Evolutionary conservation across 2,113 vertebrate genomes (phyloP).

Genomic region (Xiphophorus hellerii): DNA sequence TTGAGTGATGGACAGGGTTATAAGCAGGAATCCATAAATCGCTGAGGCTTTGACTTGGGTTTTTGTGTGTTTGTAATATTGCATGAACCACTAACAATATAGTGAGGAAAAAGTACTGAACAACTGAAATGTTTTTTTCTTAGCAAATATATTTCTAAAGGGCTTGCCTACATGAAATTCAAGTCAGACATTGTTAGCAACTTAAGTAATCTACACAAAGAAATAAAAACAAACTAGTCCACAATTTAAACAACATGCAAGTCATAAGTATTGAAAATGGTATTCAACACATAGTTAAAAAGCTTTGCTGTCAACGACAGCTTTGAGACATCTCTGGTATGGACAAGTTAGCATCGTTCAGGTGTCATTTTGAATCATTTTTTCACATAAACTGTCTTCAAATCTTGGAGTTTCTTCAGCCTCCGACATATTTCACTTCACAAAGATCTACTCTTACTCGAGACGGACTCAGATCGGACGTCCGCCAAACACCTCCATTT

Average conservation of each 20-base stretch:
- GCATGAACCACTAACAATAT: conserved; percentile 32
- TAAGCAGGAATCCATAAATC: conserved; percentile 64
- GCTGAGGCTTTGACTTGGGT: conserved; percentile 41
- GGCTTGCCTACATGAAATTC: neutral
- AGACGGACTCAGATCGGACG: too few species aligned
- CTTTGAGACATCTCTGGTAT: neutral
- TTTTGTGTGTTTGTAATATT: conserved; percentile 52
- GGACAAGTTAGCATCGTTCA: too few species aligned
- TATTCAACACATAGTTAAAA: neutral
- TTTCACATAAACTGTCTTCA: too few species aligned
- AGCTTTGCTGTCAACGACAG: neutral
- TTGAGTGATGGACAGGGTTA: conserved; percentile 64
- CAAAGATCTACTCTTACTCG: too few species aligned
- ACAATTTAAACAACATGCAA: neutral
- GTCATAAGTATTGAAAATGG: neutral
- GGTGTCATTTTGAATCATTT: too few species aligned
- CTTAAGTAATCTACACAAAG: neutral
- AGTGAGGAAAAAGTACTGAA: neutral
- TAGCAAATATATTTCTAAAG: neutral
- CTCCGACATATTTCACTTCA: too few species aligned
- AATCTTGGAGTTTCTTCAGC: too few species aligned
- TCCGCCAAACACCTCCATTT: too few species aligned
- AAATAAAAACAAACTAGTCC: neutral
- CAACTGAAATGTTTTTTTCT: neutral
- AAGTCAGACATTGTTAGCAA: neutral